Evolutionary conservation across 2,797 vertebrate species (phyloP).

Genomic region (Paguma larvata): DNA sequence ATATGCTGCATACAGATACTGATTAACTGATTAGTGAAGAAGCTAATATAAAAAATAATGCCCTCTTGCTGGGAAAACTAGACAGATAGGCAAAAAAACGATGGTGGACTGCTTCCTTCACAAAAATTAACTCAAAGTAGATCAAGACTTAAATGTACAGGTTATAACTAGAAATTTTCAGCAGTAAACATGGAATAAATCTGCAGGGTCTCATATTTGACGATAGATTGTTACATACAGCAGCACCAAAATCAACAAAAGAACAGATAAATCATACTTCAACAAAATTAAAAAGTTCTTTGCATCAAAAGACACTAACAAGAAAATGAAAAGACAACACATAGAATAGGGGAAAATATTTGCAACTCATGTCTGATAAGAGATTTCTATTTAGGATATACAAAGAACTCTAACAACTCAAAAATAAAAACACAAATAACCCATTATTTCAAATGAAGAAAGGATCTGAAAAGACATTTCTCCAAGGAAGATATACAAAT

Average conservation of each 20-base stretch:
- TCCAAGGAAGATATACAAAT: not conserved
- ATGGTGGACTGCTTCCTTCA: not conserved
- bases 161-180: not conserved
- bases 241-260: not conserved
- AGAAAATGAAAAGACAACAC: not conserved
- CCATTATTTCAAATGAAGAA: not conserved
- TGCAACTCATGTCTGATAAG: not conserved
- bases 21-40: not conserved
- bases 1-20: not conserved
- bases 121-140: not conserved
- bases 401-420: not conserved
- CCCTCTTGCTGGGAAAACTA: not conserved
- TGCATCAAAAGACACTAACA: not conserved
- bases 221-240: not conserved
- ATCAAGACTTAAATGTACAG: not conserved
- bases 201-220: not conserved
- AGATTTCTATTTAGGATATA: not conserved
- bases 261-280: not conserved
- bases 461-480: not conserved
- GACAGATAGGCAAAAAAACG: not conserved
- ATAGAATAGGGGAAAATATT: not conserved
- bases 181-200: not conserved
- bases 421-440: not conserved
- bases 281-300: not conserved
- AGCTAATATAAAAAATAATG: not conserved